A percentile compares a stretch with the other conserved stretches of the same genome.
phyloP scores from a whole-genome alignment of 2,797 vertebrate genomes.

The Martes flavigula region DNA sequence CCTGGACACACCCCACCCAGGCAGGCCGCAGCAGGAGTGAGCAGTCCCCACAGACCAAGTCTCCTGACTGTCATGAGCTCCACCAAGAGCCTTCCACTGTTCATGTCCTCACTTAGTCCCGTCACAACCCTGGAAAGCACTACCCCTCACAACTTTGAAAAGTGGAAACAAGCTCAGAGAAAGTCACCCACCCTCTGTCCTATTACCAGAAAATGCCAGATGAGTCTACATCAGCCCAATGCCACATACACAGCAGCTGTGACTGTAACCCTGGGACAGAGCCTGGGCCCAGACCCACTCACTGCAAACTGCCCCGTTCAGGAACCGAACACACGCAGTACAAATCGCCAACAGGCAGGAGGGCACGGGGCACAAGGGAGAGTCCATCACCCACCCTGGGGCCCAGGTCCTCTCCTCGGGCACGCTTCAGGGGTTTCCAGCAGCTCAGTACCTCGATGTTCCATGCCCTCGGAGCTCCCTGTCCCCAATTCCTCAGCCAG shows the following conservation, averaged over 20 bases:
- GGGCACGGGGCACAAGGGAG: rapidly evolving
- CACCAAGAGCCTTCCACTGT: not conserved
- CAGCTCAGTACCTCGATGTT: rapidly evolving
- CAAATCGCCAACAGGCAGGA: not conserved
- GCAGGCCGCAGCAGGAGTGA: rapidly evolving
- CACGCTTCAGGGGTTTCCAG: not conserved
- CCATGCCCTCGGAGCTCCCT: too few species aligned
- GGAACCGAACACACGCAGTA: rapidly evolving
- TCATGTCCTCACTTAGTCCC: not conserved
- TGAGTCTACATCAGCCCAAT: not conserved
- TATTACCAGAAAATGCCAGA: not conserved
- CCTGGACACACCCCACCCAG: not conserved
- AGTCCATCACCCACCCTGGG: not conserved
- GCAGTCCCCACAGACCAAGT: not conserved
- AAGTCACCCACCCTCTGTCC: not conserved
- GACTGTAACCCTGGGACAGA: not conserved
- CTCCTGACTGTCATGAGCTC: not conserved
- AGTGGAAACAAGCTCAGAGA: not conserved
- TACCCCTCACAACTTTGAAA: not conserved
- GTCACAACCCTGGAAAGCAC: not conserved
- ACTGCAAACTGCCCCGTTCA: not conserved
- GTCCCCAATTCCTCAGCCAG: not conserved
- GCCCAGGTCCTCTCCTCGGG: too few species aligned
- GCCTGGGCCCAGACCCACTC: not conserved
- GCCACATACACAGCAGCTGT: not conserved